Percentiles rank a stretch among this genome's conserved stretches.
Conservation (phyloP, 2,113 vertebrate genomes). For the Pipra filicauda region DNA sequence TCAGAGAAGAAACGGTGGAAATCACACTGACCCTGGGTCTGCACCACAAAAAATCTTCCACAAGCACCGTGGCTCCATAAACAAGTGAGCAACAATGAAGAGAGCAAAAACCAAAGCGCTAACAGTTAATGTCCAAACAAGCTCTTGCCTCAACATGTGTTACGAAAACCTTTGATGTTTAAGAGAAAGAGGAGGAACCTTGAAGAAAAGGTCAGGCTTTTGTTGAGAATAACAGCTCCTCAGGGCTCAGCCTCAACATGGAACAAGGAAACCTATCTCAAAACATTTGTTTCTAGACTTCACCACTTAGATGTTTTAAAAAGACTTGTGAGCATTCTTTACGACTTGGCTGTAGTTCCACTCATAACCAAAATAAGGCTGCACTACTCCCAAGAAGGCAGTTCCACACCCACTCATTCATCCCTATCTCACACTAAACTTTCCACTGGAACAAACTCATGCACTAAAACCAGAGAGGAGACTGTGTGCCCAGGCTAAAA, state of each 20-base stretch:
- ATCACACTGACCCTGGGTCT: background rate
- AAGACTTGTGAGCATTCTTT: background rate
- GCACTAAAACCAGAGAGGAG: background rate
- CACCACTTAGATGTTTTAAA: background rate
- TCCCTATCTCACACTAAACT: background rate
- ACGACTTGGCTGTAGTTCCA: background rate
- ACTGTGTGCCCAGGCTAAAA: background rate
- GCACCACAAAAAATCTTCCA: background rate
- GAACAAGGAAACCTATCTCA: background rate
- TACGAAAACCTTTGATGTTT: background rate
- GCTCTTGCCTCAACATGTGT: background rate
- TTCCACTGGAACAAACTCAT: background rate
- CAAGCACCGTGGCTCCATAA: background rate
- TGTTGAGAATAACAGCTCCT: background rate
- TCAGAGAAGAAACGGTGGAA: background rate
- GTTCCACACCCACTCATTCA: background rate
- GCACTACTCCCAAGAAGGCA: background rate
- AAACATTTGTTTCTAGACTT: background rate
- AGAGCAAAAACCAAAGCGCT: background rate
- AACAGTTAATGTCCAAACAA: background rate
- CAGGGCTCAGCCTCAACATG: background rate
- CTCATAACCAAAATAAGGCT: background rate
- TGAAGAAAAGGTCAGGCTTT: background rate
- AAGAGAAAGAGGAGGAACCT: background rate
- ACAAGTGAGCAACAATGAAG: background rate